A percentile compares a stretch with the other conserved stretches of the same genome.
These are phyloP conservation scores for Antechinus stuartii DNA, from an alignment of 2,113 vertebrate genomes.

Conservation along the genomic window DNA sequence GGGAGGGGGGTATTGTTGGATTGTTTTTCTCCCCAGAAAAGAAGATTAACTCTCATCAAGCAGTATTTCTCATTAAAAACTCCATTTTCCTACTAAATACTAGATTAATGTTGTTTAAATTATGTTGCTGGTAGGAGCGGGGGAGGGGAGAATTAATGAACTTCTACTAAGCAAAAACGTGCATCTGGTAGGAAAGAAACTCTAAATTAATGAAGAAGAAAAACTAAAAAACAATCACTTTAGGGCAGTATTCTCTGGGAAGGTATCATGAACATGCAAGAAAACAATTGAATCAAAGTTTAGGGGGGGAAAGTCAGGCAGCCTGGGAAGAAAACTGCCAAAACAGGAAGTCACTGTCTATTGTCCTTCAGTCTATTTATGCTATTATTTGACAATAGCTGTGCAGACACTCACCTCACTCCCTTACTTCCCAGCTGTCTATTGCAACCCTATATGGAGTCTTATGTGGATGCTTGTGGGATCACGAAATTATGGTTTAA, in stretches of 20 bases:
- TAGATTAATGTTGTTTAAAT: slow-evolving; percentile 52
- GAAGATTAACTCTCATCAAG: slow-evolving; percentile 73
- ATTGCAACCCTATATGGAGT: too few relatives aligned
- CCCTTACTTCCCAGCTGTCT: too few relatives aligned
- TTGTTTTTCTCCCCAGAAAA: slow-evolving; percentile 30
- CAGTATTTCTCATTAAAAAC: slow-evolving; percentile 72
- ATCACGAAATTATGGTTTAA: too few relatives aligned
- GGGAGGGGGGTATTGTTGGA: slow-evolving; percentile 58
- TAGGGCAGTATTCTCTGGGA: slow-evolving; percentile 24
- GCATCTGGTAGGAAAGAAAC: slow-evolving; percentile 38
- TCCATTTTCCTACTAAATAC: slow-evolving; percentile 61
- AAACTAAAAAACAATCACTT: not conserved
- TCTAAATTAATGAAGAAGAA: slow-evolving; percentile 62
- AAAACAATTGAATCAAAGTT: slow-evolving; percentile 27
- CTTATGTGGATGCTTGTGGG: too few relatives aligned
- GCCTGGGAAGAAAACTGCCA: not conserved
- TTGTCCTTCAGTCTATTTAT: not conserved
- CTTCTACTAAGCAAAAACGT: slow-evolving; percentile 34
- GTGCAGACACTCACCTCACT: not conserved
- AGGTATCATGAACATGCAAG: slow-evolving; percentile 5
- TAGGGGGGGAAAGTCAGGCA: slow-evolving; percentile 19
- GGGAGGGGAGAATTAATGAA: slow-evolving; percentile 11
- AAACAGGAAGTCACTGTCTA: not conserved
- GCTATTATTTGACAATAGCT: not conserved
- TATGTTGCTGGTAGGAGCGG: slow-evolving; percentile 6